phyloP scores from a whole-genome alignment of 2,113 vertebrate genomes.

The Serilophus lunatus region DNA sequence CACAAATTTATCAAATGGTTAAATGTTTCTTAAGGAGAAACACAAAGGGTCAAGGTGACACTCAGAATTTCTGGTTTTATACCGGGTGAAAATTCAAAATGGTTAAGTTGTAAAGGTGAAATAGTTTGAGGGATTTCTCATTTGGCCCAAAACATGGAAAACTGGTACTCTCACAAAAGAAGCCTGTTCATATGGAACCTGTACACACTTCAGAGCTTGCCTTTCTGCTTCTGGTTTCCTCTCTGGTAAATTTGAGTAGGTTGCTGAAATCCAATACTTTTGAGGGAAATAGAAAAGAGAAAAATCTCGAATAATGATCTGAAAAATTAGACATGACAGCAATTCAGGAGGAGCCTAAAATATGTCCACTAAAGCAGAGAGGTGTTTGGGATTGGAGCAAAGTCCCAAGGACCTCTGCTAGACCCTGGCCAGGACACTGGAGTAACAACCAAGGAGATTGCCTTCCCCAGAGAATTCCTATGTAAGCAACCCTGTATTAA shows the following conservation, averaged over 20 bases:
- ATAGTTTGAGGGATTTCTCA: neutral
- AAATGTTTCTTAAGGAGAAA: neutral
- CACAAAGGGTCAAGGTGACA: fast-evolving
- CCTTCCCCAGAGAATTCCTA: neutral
- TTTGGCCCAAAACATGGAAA: neutral
- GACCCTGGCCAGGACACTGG: neutral
- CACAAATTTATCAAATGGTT: neutral
- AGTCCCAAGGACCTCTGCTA: neutral
- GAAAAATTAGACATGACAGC: neutral
- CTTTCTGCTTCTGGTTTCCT: neutral
- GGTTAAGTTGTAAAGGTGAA: neutral
- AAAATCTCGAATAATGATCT: neutral
- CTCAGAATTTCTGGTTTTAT: neutral
- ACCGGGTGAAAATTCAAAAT: neutral
- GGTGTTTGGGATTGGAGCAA: neutral
- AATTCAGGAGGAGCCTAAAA: neutral
- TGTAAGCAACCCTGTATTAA: neutral
- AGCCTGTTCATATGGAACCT: neutral
- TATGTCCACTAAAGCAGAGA: neutral
- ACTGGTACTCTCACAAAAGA: neutral
- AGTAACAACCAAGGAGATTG: neutral
- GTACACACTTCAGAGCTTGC: neutral
- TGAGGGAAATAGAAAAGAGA: neutral
- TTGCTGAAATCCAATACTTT: neutral
- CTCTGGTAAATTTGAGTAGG: neutral